These are phyloP conservation scores for Sinocyclocheilus anophthalmus DNA, from an alignment of 2,113 vertebrate species.

Conservation along the genomic window DNA sequence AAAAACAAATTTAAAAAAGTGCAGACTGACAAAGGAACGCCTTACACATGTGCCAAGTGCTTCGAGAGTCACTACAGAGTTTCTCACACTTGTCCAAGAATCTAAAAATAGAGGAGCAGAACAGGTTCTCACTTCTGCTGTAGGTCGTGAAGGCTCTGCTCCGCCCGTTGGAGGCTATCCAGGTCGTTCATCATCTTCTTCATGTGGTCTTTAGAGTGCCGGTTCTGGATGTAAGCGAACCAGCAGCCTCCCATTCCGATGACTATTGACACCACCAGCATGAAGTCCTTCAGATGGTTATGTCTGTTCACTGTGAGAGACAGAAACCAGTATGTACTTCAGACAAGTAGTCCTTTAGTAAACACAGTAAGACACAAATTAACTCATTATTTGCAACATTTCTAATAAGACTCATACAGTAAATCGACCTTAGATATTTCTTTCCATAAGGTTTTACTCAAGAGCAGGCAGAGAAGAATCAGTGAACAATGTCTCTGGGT, in stretches of 20 bases:
- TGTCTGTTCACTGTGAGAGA: conserved; percentile 86
- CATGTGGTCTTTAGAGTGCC: conserved; percentile 98
- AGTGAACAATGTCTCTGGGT: background rate
- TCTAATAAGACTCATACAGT: background rate
- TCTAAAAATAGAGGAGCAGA: background rate
- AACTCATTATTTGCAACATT: background rate
- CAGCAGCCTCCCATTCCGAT: conserved; percentile 98
- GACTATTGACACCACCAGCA: conserved; percentile 97
- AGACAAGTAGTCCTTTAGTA: background rate
- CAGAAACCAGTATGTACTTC: background rate
- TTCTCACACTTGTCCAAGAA: background rate
- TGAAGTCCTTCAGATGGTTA: conserved; percentile 98
- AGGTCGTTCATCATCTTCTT: conserved; percentile 99
- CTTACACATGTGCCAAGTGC: background rate
- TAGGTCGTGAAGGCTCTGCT: conserved; percentile 95
- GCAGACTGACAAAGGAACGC: background rate
- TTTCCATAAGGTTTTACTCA: background rate
- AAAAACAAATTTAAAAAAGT: background rate
- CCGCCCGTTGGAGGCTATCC: conserved; percentile 93
- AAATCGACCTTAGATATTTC: too few species aligned
- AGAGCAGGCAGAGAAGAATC: background rate
- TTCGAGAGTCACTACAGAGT: background rate
- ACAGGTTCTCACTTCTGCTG: conserved; percentile 86
- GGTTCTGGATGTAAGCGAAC: conserved; percentile 99
- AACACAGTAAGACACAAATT: background rate